These are phyloP conservation scores for Leucoptera coffeella DNA, from an alignment of 2,888 invertebrate species.

Conservation along the genomic window DNA sequence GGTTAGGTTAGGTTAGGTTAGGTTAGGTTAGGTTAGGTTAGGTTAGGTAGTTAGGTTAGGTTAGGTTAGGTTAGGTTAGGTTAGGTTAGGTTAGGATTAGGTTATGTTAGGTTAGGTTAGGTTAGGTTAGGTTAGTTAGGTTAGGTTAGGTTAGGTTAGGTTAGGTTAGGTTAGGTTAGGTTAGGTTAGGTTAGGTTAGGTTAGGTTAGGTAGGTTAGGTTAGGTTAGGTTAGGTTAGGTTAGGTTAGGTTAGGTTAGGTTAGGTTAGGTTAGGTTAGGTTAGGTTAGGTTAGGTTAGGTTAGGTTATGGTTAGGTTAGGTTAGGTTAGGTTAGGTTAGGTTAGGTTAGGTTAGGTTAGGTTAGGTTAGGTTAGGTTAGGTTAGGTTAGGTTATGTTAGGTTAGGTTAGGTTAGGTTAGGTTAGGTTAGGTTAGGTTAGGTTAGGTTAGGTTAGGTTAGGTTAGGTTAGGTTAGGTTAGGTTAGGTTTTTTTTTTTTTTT, in stretches of 20 bases:
- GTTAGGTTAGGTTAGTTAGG: constrained; percentile 12
- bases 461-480: constrained; percentile 4
- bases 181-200: constrained; percentile 2
- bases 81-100: constrained; percentile 11
- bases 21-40: constrained; percentile 8
- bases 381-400: too few species aligned
- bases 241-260: constrained; percentile 4
- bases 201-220: constrained; percentile 3
- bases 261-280: constrained; percentile 4
- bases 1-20: constrained; percentile 10
- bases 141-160: constrained; percentile 2
- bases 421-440: constrained; percentile 4
- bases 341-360: constrained; percentile 1
- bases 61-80: constrained; percentile 7
- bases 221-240: constrained; percentile 4
- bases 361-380: too few species aligned
- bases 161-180: background rate
- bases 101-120: constrained; percentile 11
- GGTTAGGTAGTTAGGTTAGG: too few species aligned
- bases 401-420: constrained; percentile 2
- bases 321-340: background rate
- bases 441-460: constrained; percentile 3
- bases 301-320: background rate
- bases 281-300: constrained; percentile 3
- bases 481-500: too few species aligned